phyloP scores from a whole-genome alignment of 1,140 invertebrate genomes.

The Trichonephila clavata region DNA sequence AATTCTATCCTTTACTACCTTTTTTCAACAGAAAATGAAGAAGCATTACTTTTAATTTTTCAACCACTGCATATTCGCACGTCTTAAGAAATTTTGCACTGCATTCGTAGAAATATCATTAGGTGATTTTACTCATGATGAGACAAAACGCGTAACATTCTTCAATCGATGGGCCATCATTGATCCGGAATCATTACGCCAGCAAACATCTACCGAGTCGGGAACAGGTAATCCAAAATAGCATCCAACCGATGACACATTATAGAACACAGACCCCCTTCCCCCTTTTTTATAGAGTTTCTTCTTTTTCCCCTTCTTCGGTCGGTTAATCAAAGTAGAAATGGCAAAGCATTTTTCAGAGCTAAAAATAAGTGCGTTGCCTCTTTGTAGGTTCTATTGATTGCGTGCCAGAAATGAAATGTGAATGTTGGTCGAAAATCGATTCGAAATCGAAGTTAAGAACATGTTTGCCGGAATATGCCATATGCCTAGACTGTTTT shows the following conservation, averaged over 20 bases:
- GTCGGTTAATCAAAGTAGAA: slow-evolving; percentile 20
- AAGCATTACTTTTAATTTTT: too few species aligned
- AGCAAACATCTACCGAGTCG: slow-evolving; percentile 15
- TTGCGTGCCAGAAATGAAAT: neutral
- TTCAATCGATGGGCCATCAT: slow-evolving; percentile 11
- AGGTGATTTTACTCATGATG: neutral
- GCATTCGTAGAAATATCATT: neutral
- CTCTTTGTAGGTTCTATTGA: neutral
- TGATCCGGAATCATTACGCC: slow-evolving; percentile 46
- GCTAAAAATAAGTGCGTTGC: slow-evolving; percentile 16
- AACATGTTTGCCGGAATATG: neutral
- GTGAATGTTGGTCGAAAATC: slow-evolving; percentile 20
- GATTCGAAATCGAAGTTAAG: neutral
- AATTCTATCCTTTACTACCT: too few species aligned
- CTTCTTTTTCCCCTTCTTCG: neutral
- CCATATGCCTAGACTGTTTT: too few species aligned
- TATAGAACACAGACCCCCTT: neutral
- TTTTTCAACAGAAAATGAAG: too few species aligned
- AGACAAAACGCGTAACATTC: slow-evolving; percentile 16
- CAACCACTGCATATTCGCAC: too few species aligned
- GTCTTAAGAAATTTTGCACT: too few species aligned
- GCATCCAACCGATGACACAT: neutral
- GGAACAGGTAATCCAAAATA: slow-evolving; percentile 46
- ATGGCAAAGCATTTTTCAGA: slow-evolving; percentile 5
- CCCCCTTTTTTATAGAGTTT: neutral